Evolutionary conservation across 2,888 invertebrate genomes (phyloP).

Genomic region (Platycheirus albimanus): DNA sequence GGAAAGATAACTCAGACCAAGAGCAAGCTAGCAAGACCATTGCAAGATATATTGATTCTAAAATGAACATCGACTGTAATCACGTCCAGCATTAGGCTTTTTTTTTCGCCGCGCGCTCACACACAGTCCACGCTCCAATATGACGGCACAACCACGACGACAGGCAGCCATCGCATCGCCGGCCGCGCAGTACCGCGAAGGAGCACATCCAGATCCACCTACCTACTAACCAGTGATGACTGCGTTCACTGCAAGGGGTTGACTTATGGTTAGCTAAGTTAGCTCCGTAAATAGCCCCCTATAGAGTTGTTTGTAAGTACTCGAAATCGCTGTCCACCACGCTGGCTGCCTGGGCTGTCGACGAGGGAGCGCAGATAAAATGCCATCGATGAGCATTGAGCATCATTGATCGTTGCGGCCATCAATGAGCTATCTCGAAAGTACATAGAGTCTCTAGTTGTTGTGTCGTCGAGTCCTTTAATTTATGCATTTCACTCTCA

Average conservation of each 20-base stretch:
- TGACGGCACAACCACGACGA: slow-evolving; percentile 51
- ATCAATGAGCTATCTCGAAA: slow-evolving; percentile 54
- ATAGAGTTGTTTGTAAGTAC: slow-evolving; percentile 74
- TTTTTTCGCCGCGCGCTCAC: slow-evolving; percentile 61
- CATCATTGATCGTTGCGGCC: slow-evolving; percentile 59
- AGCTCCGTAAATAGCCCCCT: slow-evolving; percentile 73
- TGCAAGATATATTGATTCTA: slow-evolving; percentile 76
- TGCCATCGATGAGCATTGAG: slow-evolving; percentile 70
- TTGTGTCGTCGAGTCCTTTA: slow-evolving; percentile 68
- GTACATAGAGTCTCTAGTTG: slow-evolving; percentile 34
- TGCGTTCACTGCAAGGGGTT: slow-evolving; percentile 73
- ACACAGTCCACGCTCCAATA: slow-evolving; percentile 35
- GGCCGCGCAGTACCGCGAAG: too few species aligned
- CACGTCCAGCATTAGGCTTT: slow-evolving; percentile 76
- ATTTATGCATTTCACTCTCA: slow-evolving; percentile 72
- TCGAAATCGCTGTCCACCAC: slow-evolving; percentile 66
- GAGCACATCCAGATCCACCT: slow-evolving; percentile 55
- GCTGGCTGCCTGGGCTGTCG: too few species aligned
- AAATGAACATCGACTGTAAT: slow-evolving; percentile 76
- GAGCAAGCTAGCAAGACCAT: slow-evolving; percentile 59
- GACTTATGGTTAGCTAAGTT: slow-evolving; percentile 73
- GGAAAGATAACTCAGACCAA: slow-evolving; percentile 71
- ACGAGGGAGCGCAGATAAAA: slow-evolving; percentile 52
- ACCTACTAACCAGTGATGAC: slow-evolving; percentile 61
- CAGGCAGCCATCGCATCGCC: slow-evolving; percentile 58